phyloP scores from a whole-genome alignment of 2,888 invertebrate species.

The Sepiola atlantica region DNA sequence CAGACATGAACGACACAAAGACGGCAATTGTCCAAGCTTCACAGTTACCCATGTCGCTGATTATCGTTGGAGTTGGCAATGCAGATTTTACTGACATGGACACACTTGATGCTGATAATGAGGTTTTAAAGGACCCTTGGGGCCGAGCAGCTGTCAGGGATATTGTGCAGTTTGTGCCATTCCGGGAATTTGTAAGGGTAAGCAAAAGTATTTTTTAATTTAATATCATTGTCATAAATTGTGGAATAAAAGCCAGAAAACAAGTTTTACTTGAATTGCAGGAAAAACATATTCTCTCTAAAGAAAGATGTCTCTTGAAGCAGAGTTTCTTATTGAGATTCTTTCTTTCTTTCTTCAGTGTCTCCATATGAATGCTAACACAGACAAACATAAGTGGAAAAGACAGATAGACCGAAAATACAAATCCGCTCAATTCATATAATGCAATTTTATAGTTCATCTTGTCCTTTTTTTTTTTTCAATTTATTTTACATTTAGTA shows the following conservation, averaged over 20 bases:
- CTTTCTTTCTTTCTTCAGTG: background rate
- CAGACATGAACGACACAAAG: slow-evolving; percentile 71
- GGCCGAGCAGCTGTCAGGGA: slow-evolving; percentile 69
- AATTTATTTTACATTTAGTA: too few species aligned
- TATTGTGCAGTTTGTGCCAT: slow-evolving; percentile 74
- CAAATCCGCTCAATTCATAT: too few species aligned
- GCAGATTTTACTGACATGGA: slow-evolving; percentile 74
- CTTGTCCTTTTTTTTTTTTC: too few species aligned
- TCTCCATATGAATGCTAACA: too few species aligned
- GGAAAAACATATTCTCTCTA: too few species aligned
- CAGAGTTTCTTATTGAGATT: too few species aligned
- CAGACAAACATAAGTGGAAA: too few species aligned
- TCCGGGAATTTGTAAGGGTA: slow-evolving; percentile 70
- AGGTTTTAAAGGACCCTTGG: slow-evolving; percentile 65
- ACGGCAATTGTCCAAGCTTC: slow-evolving; percentile 71
- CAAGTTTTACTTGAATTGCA: too few species aligned
- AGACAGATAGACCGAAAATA: too few species aligned
- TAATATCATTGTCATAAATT: background rate
- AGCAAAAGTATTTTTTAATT: slow-evolving; percentile 51
- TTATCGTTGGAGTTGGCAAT: slow-evolving; percentile 73
- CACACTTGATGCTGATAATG: slow-evolving; percentile 72
- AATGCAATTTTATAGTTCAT: too few species aligned
- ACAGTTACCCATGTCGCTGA: slow-evolving; percentile 72
- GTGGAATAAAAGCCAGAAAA: background rate
- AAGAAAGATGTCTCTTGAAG: too few species aligned